Conservation (phyloP, 1,140 invertebrate genomes). For the Teleopsis dalmanni region DNA sequence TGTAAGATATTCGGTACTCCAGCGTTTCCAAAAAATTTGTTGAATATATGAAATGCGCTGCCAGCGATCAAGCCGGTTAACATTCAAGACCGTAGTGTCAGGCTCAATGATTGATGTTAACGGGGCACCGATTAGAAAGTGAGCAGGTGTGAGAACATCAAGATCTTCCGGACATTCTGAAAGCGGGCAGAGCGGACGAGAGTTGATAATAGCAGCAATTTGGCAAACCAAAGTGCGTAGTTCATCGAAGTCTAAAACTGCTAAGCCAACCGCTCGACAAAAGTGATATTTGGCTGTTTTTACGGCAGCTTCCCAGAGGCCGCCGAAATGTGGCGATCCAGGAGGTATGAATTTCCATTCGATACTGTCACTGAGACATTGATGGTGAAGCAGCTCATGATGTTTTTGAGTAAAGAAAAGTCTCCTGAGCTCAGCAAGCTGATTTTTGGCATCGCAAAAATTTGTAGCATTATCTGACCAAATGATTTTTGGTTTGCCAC, state of each 20-base stretch:
- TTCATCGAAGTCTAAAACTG: constrained; percentile 7
- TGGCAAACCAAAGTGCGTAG: constrained; percentile 20
- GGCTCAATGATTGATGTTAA: constrained; percentile 27
- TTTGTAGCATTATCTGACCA: constrained; percentile 37
- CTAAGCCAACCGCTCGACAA: background rate
- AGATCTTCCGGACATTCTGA: constrained; percentile 8
- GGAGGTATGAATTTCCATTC: constrained; percentile 15
- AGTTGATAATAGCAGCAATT: constrained; percentile 9
- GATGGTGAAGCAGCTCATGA: too few relatives aligned
- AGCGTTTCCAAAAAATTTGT: constrained; percentile 10
- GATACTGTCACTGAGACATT: constrained; percentile 15
- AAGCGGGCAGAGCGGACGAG: constrained; percentile 6
- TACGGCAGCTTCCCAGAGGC: constrained; percentile 9
- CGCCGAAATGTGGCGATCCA: constrained; percentile 2
- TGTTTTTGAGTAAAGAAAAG: background rate
- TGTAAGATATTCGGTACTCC: constrained; percentile 1
- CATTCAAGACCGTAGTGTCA: constrained; percentile 3
- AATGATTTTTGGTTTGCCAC: constrained; percentile 17
- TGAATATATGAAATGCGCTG: constrained; percentile 4
- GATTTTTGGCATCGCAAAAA: constrained; percentile 24
- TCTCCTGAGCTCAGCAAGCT: background rate
- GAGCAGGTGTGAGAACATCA: constrained; percentile 8
- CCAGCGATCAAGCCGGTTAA: constrained; percentile 5
- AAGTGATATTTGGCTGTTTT: constrained; percentile 11
- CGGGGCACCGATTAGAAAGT: constrained; percentile 15